A percentile compares a stretch with the other conserved stretches of the same genome.
Evolutionary conservation across 2,113 vertebrate genomes (phyloP).

Genomic region (Oryzias celebensis): DNA sequence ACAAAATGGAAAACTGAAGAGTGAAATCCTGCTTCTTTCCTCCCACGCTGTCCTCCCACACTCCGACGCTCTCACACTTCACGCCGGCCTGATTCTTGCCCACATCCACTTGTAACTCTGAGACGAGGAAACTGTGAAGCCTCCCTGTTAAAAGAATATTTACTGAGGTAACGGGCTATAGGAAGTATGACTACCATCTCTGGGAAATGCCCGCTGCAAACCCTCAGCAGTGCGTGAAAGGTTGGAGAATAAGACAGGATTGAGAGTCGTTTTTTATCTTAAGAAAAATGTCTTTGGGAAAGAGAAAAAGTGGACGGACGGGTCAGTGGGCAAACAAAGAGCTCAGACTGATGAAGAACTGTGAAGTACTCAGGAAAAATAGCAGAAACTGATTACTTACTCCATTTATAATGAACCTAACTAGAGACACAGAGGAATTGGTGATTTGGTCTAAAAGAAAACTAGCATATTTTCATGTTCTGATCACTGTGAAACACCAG

Average conservation of each 20-base stretch:
- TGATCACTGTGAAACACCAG: too few species aligned
- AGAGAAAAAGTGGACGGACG: background rate
- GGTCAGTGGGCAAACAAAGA: background rate
- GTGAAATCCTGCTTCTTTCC: background rate
- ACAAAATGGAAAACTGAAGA: background rate
- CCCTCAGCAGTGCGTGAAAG: background rate
- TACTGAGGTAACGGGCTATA: slow-evolving; percentile 1
- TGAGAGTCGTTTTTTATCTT: slow-evolving; percentile 18
- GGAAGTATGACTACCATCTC: slow-evolving; percentile 9
- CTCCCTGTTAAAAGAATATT: slow-evolving; percentile 16
- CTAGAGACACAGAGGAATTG: too few species aligned
- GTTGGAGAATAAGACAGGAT: background rate
- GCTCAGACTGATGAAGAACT: slow-evolving; percentile 20
- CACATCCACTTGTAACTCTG: slow-evolving; percentile 6
- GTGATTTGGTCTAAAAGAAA: too few species aligned
- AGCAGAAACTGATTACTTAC: background rate
- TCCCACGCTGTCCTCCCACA: slow-evolving; percentile 11
- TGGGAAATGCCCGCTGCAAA: background rate
- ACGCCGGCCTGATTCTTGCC: slow-evolving; percentile 1
- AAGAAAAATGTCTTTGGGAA: slow-evolving; percentile 8
- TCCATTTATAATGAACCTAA: too few species aligned
- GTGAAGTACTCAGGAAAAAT: background rate
- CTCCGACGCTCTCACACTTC: slow-evolving; percentile 3
- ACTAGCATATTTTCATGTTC: too few species aligned
- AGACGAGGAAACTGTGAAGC: slow-evolving; percentile 15